These are phyloP conservation scores for Merodon equestris DNA, from an alignment of 2,888 invertebrate species.

Conservation along the genomic window DNA sequence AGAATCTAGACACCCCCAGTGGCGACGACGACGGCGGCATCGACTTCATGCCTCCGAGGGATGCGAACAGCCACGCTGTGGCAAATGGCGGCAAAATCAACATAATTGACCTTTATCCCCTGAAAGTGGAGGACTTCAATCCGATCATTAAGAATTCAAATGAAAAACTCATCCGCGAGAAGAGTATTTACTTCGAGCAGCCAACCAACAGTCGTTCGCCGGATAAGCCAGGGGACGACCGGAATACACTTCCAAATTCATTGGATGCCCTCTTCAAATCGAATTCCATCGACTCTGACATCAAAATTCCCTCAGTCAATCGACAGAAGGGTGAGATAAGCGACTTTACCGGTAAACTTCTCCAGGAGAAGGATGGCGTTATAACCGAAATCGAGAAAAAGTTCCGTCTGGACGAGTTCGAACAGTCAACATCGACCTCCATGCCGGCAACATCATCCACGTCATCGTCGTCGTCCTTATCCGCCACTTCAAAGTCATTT, in stretches of 20 bases:
- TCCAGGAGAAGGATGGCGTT: slow-evolving; percentile 77
- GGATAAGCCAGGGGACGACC: slow-evolving; percentile 40
- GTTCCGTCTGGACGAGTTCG: slow-evolving; percentile 75
- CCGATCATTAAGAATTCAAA: slow-evolving; percentile 74
- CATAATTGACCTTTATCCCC: slow-evolving; percentile 76
- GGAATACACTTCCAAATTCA: slow-evolving; percentile 63
- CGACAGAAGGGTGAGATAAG: slow-evolving; percentile 50
- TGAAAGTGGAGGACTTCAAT: slow-evolving; percentile 76
- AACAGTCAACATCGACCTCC: slow-evolving; percentile 37
- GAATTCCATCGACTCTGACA: slow-evolving; percentile 72
- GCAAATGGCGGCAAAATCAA: slow-evolving; percentile 73
- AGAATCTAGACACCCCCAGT: slow-evolving; percentile 54
- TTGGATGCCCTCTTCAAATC: slow-evolving; percentile 64
- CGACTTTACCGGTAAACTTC: slow-evolving; percentile 76
- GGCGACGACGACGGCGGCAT: slow-evolving; percentile 26
- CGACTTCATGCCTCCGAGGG: slow-evolving; percentile 37
- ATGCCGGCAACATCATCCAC: neutral
- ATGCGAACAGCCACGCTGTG: slow-evolving; percentile 1
- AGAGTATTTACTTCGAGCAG: slow-evolving; percentile 69
- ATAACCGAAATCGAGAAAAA: slow-evolving; percentile 78
- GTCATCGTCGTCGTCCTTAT: neutral
- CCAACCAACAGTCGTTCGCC: too few relatives aligned
- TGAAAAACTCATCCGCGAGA: slow-evolving; percentile 73
- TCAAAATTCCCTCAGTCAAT: slow-evolving; percentile 45
- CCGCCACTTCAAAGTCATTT: slow-evolving; percentile 44